Percentiles rank a stretch among this genome's conserved stretches.
Conservation (phyloP, 2,113 vertebrate genomes). For the Malurus melanocephalus region DNA sequence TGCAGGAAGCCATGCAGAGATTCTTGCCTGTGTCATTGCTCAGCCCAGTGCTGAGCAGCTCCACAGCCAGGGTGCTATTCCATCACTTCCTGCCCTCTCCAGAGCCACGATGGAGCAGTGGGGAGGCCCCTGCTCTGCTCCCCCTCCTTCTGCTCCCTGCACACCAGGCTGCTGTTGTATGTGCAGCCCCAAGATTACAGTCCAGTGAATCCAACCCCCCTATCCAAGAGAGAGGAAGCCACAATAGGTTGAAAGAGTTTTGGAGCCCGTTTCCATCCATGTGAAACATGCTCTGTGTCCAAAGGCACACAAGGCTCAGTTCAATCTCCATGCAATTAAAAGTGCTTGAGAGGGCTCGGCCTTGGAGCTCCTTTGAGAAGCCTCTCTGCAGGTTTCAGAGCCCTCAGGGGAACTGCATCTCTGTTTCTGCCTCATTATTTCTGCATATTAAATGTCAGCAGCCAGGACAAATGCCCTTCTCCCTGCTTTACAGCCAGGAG, state of each 20-base stretch:
- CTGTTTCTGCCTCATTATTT: constrained; percentile 8
- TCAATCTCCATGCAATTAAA: neutral
- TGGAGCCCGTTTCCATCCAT: neutral
- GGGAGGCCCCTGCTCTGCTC: neutral
- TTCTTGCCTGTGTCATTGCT: neutral
- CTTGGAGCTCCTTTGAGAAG: neutral
- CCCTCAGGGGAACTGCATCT: neutral
- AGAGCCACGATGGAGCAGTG: neutral
- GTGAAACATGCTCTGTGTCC: neutral
- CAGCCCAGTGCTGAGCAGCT: neutral
- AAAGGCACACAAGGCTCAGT: neutral
- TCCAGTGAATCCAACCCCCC: accelerated
- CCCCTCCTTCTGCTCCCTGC: neutral
- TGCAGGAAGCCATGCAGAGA: neutral
- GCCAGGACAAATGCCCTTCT: neutral
- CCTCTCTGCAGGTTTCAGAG: neutral
- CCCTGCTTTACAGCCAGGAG: neutral
- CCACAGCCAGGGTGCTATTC: neutral
- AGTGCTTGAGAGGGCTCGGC: neutral
- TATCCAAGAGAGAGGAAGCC: neutral
- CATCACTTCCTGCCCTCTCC: neutral
- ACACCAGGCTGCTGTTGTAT: neutral
- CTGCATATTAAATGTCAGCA: neutral
- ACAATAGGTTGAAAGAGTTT: neutral
- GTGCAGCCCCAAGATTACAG: neutral